A percentile compares a stretch with the other conserved stretches of the same genome.
These are phyloP conservation scores for Clarias platycephalus DNA, from an alignment of 2,797 vertebrate genomes.

Conservation along the genomic window DNA sequence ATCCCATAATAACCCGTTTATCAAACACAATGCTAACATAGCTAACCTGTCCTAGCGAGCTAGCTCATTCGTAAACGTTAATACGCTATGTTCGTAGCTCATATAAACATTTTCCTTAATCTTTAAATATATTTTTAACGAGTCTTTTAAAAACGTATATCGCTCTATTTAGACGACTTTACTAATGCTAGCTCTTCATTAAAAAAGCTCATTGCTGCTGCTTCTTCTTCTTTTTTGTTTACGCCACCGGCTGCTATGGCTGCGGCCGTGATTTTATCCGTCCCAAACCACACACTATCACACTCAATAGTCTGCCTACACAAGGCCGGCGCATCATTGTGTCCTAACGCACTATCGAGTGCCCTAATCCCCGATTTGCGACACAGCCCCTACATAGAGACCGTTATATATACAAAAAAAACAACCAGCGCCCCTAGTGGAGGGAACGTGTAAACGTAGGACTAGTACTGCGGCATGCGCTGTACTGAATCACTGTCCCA, in stretches of 20 bases:
- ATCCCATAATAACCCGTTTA: background rate
- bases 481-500: background rate
- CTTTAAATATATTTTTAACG: background rate
- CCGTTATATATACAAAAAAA: background rate
- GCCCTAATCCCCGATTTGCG: background rate
- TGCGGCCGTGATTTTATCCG: conserved; percentile 40
- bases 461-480: background rate
- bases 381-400: too few species aligned
- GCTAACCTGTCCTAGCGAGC: background rate
- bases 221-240: conserved; percentile 57
- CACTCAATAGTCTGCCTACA: background rate
- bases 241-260: conserved; percentile 58
- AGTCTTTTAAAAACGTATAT: background rate
- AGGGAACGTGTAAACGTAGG: background rate
- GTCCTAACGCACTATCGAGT: background rate
- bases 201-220: background rate
- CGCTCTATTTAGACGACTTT: background rate
- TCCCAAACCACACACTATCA: conserved; percentile 4
- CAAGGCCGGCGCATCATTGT: background rate
- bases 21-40: background rate
- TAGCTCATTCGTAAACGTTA: background rate
- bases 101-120: background rate
- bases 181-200: background rate
- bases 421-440: conserved; percentile 12
- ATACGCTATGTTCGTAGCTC: background rate